These are phyloP conservation scores for Tachysurus fulvidraco DNA, from an alignment of 2,113 vertebrate genomes.

Conservation along the genomic window DNA sequence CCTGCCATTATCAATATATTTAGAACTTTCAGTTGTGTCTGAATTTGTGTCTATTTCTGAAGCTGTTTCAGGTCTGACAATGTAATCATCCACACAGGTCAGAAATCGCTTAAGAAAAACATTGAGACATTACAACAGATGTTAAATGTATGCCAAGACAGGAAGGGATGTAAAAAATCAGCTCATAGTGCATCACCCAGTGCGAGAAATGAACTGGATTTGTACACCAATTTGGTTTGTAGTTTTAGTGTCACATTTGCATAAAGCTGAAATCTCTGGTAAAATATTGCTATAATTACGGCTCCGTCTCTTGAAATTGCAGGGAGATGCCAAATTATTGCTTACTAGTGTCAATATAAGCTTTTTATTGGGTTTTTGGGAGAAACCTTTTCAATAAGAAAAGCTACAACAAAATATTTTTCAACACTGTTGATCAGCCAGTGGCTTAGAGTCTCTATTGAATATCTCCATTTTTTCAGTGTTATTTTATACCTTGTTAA, in stretches of 20 bases:
- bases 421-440: background rate
- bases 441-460: background rate
- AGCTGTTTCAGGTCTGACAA: background rate
- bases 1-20: slow-evolving; percentile 51
- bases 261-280: background rate
- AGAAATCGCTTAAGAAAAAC: background rate
- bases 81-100: background rate
- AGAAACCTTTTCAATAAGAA: background rate
- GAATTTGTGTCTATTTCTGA: background rate
- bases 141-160: background rate
- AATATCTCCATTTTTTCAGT: background rate
- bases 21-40: slow-evolving; percentile 31
- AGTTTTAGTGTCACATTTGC: background rate
- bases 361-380: background rate
- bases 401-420: background rate
- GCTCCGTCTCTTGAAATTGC: background rate
- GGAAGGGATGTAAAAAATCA: background rate
- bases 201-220: background rate
- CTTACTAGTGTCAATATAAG: background rate
- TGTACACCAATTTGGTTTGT: background rate
- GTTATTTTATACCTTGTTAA: background rate
- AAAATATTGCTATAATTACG: background rate
- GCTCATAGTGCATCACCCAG: background rate
- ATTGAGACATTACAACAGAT: background rate
- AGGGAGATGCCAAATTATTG: background rate